Evolutionary conservation across 2,113 vertebrate genomes (phyloP).

Genomic region (Osmerus mordax): DNA sequence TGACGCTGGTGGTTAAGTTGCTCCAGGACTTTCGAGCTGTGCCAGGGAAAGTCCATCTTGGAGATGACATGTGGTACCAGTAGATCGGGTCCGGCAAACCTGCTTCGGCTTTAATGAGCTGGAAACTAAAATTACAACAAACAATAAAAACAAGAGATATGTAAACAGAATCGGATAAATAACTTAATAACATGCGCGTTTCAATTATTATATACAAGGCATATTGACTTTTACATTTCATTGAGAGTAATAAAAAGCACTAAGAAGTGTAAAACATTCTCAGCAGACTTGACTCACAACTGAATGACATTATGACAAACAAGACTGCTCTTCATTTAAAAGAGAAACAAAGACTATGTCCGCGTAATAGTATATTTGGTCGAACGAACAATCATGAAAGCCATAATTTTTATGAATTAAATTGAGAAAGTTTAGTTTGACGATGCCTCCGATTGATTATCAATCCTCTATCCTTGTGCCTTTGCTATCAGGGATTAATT

Average conservation of each 20-base stretch:
- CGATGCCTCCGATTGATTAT: slow-evolving; percentile 72
- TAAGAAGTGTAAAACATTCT: too few species aligned
- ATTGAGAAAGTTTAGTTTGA: slow-evolving; percentile 46
- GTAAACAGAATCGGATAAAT: too few species aligned
- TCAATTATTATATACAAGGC: too few species aligned
- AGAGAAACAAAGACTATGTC: too few species aligned
- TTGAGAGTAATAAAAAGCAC: too few species aligned
- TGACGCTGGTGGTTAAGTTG: slow-evolving; percentile 93
- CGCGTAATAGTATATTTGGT: too few species aligned
- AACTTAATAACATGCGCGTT: too few species aligned
- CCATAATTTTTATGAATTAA: not conserved
- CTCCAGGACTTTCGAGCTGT: slow-evolving; percentile 90
- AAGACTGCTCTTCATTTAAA: too few species aligned
- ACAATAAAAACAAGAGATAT: not conserved
- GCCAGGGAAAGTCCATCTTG: slow-evolving; percentile 94
- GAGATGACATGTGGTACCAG: too few species aligned
- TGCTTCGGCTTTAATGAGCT: not conserved
- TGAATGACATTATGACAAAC: too few species aligned
- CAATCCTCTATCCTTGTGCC: slow-evolving; percentile 65
- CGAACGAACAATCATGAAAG: too few species aligned
- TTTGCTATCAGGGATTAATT: slow-evolving; percentile 77
- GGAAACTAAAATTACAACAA: not conserved
- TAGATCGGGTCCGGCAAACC: not conserved
- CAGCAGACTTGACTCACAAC: too few species aligned
- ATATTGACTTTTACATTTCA: not conserved